A percentile compares a stretch with the other conserved stretches of the same genome.
Evolutionary conservation across 2,113 vertebrate genomes (phyloP).

Genomic region (Amphilophus citrinellus): DNA sequence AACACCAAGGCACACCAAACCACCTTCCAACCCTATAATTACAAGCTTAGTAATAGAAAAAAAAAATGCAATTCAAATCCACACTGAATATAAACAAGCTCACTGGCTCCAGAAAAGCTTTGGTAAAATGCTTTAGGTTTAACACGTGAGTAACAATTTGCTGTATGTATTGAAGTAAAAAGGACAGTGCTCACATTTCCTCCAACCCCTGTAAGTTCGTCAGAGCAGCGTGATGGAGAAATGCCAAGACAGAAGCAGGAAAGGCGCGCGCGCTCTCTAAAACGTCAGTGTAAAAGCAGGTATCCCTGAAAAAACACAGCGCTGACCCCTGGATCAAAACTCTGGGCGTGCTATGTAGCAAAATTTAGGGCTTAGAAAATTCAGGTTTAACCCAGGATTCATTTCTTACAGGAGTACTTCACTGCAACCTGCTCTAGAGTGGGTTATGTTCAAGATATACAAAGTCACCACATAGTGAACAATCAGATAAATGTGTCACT

Average conservation of each 20-base stretch:
- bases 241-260: conserved; percentile 58
- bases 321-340: conserved; percentile 16
- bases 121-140: not conserved
- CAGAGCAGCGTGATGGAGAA: conserved; percentile 20
- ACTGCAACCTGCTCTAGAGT: too few species aligned
- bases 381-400: not conserved
- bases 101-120: not conserved
- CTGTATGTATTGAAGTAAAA: conserved; percentile 30
- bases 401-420: too few species aligned
- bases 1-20: conserved; percentile 27
- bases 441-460: too few species aligned
- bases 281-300: conserved; percentile 19
- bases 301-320: conserved; percentile 20
- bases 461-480: too few species aligned
- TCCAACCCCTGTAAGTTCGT: conserved; percentile 11
- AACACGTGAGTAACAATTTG: not conserved
- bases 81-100: conserved; percentile 11
- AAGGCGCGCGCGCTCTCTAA: conserved; percentile 36
- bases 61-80: not conserved
- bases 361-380: too few species aligned
- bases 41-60: conserved; percentile 20
- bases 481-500: too few species aligned
- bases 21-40: conserved; percentile 13
- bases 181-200: conserved; percentile 10
- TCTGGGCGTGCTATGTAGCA: not conserved